Conservation (phyloP, 1,140 invertebrate genomes). For the Polypedilum vanderplanki region DNA sequence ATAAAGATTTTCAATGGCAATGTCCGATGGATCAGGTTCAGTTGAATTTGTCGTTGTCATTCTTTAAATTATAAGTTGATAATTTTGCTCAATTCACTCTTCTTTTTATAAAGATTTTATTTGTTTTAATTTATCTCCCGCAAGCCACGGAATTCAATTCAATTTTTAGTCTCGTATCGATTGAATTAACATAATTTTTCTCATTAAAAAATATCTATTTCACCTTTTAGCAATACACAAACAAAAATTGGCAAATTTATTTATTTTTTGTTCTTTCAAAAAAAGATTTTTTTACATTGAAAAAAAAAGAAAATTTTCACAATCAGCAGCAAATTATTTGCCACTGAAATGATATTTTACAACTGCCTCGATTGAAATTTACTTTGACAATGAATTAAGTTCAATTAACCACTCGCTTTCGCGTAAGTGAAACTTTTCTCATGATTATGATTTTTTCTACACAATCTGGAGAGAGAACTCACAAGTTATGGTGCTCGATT, state of each 20-base stretch:
- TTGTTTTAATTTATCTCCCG: not conserved
- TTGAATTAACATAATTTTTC: slow-evolving; percentile 16
- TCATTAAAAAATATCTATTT: not conserved
- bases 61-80: not conserved
- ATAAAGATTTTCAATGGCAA: slow-evolving; percentile 73
- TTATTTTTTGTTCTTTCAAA: not conserved
- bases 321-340: not conserved
- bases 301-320: not conserved
- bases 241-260: not conserved
- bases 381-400: slow-evolving; percentile 13
- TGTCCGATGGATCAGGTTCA: slow-evolving; percentile 35
- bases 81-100: not conserved
- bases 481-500: not conserved
- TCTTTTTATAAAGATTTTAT: not conserved
- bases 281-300: not conserved
- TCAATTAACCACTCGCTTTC: not conserved
- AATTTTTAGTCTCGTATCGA: not conserved
- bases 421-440: not conserved
- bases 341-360: not conserved
- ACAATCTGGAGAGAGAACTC: not conserved
- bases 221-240: not conserved
- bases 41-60: not conserved
- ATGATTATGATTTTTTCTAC: not conserved
- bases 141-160: not conserved
- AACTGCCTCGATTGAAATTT: not conserved